These are phyloP conservation scores for Caradrina clavipalpis DNA, from an alignment of 2,888 invertebrate genomes.

Conservation along the genomic window DNA sequence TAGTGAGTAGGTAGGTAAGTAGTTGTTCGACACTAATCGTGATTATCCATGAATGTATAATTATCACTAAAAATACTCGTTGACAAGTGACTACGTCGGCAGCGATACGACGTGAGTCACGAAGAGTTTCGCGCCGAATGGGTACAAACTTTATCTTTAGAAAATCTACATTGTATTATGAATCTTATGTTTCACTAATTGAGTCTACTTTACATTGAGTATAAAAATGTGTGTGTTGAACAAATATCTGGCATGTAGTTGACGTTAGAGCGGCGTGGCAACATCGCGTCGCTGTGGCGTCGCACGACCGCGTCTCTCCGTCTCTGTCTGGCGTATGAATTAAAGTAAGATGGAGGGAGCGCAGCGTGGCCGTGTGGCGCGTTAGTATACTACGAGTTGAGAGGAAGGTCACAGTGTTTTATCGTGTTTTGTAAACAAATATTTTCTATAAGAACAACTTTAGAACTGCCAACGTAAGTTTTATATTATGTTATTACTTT, in stretches of 20 bases:
- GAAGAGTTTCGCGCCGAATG: slow-evolving; percentile 63
- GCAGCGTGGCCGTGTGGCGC: slow-evolving; percentile 69
- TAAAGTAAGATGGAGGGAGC: slow-evolving; percentile 49
- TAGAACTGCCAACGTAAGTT: slow-evolving; percentile 51
- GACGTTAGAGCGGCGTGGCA: slow-evolving; percentile 67
- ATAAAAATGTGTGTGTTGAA: slow-evolving; percentile 38
- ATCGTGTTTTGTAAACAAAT: slow-evolving; percentile 57
- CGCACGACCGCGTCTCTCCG: slow-evolving; percentile 50
- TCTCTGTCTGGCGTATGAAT: slow-evolving; percentile 61
- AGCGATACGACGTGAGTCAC: slow-evolving; percentile 63
- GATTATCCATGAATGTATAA: slow-evolving; percentile 70
- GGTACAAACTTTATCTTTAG: slow-evolving; percentile 48
- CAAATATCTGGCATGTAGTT: slow-evolving; percentile 58
- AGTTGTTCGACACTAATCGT: slow-evolving; percentile 64
- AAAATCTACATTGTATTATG: slow-evolving; percentile 13
- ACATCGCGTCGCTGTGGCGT: slow-evolving; percentile 70
- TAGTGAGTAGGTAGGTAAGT: slow-evolving; percentile 56
- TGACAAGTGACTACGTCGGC: slow-evolving; percentile 70
- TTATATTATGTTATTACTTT: slow-evolving; percentile 10
- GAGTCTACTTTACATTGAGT: slow-evolving; percentile 22
- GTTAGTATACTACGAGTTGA: slow-evolving; percentile 71
- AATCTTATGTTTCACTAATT: background rate
- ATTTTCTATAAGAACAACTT: slow-evolving; percentile 49
- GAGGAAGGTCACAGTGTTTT: slow-evolving; percentile 71
- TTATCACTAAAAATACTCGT: slow-evolving; percentile 72